Percentiles rank a stretch among this genome's conserved stretches.
Evolutionary conservation across 2,797 vertebrate genomes (phyloP).

Genomic region (Trichosurus vulpecula): DNA sequence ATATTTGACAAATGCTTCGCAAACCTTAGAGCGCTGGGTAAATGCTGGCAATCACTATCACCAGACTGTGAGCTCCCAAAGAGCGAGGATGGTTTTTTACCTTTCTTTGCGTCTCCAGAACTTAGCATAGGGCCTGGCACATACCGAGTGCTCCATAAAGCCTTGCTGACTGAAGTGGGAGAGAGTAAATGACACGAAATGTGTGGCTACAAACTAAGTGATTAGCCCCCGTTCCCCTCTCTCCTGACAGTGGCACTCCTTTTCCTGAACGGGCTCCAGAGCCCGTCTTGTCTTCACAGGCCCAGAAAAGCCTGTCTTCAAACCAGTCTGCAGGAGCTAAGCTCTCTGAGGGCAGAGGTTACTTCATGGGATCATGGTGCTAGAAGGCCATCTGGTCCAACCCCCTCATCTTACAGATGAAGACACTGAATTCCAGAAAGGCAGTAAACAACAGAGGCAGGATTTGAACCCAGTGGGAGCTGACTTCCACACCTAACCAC

Average conservation of each 20-base stretch:
- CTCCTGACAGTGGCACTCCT: neutral
- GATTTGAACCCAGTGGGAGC: neutral
- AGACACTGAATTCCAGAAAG: neutral
- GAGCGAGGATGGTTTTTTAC: neutral
- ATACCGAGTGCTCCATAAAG: conserved; percentile 3
- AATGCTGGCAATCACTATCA: neutral
- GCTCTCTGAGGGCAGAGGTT: neutral
- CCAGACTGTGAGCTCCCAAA: neutral
- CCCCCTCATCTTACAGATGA: neutral
- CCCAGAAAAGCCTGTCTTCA: neutral
- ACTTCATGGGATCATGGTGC: neutral
- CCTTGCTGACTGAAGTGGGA: neutral
- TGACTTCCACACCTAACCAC: neutral
- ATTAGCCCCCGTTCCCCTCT: neutral
- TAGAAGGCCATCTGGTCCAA: neutral
- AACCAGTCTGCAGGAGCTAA: neutral
- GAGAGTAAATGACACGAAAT: neutral
- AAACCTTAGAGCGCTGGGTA: neutral
- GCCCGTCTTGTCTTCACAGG: neutral
- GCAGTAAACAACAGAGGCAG: neutral
- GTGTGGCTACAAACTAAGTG: neutral
- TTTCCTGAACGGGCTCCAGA: neutral
- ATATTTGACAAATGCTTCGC: neutral
- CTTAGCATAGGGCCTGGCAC: neutral
- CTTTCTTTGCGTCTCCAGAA: neutral